A percentile compares a stretch with the other conserved stretches of the same genome.
These are phyloP conservation scores for Zosterops japonicus DNA, from an alignment of 2,113 vertebrate species.

Conservation along the genomic window DNA sequence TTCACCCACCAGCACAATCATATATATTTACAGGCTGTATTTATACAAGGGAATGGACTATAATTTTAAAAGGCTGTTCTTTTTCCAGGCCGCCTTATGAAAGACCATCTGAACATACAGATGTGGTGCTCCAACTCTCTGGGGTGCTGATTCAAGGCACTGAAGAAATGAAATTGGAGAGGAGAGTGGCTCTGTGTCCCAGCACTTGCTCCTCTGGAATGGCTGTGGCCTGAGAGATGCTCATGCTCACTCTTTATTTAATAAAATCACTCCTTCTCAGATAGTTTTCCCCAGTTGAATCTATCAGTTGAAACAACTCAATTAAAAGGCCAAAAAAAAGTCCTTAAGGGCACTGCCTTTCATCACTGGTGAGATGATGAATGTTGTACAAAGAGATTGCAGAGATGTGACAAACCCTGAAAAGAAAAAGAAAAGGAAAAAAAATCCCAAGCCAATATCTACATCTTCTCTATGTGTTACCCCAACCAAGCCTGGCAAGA, in stretches of 20 bases:
- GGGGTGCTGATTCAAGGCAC: background rate
- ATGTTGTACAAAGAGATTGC: background rate
- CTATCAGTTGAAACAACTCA: slow-evolving; percentile 7
- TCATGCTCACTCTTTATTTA: background rate
- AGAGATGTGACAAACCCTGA: background rate
- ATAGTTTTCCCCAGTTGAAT: background rate
- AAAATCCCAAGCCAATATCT: background rate
- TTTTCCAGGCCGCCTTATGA: background rate
- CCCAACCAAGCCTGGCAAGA: background rate
- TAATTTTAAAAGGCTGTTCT: background rate
- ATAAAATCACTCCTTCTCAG: background rate
- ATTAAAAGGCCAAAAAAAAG: slow-evolving; percentile 18
- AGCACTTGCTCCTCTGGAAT: background rate
- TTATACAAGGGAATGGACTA: background rate
- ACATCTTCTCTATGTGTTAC: background rate
- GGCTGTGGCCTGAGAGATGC: background rate
- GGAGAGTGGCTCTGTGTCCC: background rate
- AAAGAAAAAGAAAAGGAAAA: background rate
- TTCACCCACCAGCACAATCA: background rate
- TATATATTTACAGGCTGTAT: background rate
- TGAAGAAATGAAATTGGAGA: background rate
- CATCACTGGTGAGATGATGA: background rate
- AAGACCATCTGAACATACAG: background rate
- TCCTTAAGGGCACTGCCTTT: background rate
- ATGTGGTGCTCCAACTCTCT: background rate